phyloP scores from a whole-genome alignment of 2,113 vertebrate genomes.

The Caranx ignobilis region DNA sequence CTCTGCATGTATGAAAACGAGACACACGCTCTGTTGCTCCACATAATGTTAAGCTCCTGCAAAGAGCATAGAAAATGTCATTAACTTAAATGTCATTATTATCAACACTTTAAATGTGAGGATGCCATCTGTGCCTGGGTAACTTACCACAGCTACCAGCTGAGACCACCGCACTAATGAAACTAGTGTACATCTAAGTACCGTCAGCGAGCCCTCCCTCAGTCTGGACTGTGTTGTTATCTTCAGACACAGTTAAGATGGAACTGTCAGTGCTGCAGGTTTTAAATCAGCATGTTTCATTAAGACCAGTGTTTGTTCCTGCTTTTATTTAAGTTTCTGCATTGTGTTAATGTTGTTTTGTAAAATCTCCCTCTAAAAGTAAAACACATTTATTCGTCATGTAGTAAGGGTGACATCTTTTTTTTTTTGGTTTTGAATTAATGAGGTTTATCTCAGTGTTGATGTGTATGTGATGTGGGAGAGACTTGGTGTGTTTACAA shows the following conservation, averaged over 20 bases:
- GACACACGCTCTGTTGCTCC: neutral
- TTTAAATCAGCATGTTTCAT: neutral
- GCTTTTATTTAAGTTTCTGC: neutral
- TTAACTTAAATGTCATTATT: conserved; percentile 19
- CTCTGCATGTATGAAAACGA: too few species aligned
- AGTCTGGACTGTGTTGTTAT: neutral
- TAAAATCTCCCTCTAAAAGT: neutral
- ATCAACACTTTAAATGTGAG: conserved; percentile 25
- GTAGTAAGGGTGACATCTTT: neutral
- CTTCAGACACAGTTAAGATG: neutral
- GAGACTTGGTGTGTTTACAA: neutral
- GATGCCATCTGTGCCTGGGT: conserved; percentile 44
- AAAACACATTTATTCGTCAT: neutral
- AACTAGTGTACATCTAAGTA: neutral
- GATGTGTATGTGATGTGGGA: neutral
- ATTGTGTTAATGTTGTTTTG: neutral
- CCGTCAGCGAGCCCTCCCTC: neutral
- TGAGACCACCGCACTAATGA: conserved; percentile 15
- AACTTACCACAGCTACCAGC: conserved; percentile 29
- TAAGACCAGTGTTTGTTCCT: neutral
- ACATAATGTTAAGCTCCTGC: neutral
- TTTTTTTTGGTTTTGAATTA: neutral
- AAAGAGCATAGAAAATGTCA: conserved; percentile 17
- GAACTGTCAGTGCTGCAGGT: neutral
- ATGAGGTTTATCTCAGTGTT: neutral